Evolutionary conservation across 2,797 vertebrate genomes (phyloP).

Genomic region (Ceyx erithaca): DNA sequence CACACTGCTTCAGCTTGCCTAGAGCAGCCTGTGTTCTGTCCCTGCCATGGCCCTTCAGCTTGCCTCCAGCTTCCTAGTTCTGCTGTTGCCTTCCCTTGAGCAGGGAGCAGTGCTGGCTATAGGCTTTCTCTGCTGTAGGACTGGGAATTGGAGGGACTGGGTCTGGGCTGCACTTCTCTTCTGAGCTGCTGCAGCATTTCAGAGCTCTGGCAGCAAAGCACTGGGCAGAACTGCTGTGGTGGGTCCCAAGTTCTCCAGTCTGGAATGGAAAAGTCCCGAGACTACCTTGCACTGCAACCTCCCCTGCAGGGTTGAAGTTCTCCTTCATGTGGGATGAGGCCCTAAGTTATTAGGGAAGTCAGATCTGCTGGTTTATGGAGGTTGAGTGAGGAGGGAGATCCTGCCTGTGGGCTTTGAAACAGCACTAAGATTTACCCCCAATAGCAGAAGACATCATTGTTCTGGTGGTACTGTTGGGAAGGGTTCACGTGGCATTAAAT

Average conservation of each 20-base stretch:
- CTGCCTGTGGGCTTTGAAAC: neutral
- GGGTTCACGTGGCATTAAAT: neutral
- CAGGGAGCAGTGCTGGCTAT: neutral
- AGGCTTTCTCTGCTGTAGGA: neutral
- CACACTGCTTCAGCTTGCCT: neutral
- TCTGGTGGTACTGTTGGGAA: neutral
- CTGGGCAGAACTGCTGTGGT: fast-evolving
- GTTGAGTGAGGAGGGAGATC: neutral
- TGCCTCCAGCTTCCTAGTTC: neutral
- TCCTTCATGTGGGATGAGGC: neutral
- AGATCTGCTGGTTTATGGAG: neutral
- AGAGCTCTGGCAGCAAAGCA: neutral
- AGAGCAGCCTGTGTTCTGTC: neutral
- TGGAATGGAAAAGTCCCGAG: neutral
- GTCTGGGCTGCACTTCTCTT: neutral
- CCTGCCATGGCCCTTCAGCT: neutral
- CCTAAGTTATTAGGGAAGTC: neutral
- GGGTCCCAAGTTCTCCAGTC: neutral
- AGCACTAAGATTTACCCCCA: fast-evolving
- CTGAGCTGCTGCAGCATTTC: neutral
- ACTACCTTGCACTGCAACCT: neutral
- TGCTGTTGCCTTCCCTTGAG: neutral
- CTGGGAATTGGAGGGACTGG: neutral
- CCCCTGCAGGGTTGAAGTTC: neutral
- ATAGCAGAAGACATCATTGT: fast-evolving